phyloP scores from a whole-genome alignment of 1,140 invertebrate genomes.

The Camponotus floridanus region DNA sequence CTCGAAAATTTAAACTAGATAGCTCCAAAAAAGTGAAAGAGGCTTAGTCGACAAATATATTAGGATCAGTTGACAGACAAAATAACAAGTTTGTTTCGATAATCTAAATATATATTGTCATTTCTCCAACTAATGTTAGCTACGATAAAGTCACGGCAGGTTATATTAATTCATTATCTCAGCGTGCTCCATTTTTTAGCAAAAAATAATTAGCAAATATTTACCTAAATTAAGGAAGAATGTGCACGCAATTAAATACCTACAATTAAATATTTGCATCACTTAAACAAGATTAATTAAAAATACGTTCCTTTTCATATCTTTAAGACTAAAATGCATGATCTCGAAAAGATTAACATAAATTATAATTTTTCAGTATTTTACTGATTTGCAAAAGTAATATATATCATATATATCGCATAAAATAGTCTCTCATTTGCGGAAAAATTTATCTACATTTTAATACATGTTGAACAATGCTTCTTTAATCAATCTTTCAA shows the following conservation, averaged over 20 bases:
- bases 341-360: not conserved
- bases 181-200: not conserved
- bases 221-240: not conserved
- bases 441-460: not conserved
- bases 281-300: not conserved
- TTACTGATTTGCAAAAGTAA: not conserved
- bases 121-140: not conserved
- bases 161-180: not conserved
- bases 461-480: not conserved
- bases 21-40: not conserved
- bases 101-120: not conserved
- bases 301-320: not conserved
- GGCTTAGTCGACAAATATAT: conserved; percentile 9
- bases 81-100: not conserved
- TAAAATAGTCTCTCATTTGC: not conserved
- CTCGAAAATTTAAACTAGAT: conserved; percentile 22
- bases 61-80: not conserved
- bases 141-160: not conserved
- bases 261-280: not conserved
- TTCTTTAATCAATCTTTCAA: conserved; percentile 6
- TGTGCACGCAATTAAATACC: not conserved
- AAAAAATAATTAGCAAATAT: not conserved
- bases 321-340: not conserved
- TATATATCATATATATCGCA: not conserved
- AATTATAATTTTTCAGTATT: not conserved